Base-by-base conservation (phyloP, 2,113 vertebrate species). In the Anolis carolinensis region DNA sequence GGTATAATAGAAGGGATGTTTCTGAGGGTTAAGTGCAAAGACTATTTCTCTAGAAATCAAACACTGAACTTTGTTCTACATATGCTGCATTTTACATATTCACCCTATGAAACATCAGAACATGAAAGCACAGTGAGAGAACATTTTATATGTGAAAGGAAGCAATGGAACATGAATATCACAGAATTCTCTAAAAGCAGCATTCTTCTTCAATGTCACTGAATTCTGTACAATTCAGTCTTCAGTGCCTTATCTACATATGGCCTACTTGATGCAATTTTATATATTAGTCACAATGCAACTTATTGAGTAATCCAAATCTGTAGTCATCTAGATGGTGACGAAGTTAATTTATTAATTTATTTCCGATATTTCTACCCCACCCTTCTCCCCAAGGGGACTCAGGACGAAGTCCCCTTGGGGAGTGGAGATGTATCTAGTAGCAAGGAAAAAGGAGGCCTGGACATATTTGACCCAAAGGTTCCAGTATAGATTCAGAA, bases 1-100 rank as follows among this genome's bases (percentile, higher is more conserved):
- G 86, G 77, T 52, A 84, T 77, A 59, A 20, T 73, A 86, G 83
- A 48, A 34, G 70, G 80, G 79, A 84, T 83, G 88, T 91, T 93
- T 34, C 9, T 82, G 79, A 74, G 74, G 8, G 63, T 30, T 21
- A 0, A n/a, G 20, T 68, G 2, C 4, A 20, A 70, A 84, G 30
- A 32, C 3, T 65, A 87, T 59, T 36, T 32, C n/a, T 86, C 1
- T 7, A 23, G 55, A 90, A 88, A 91, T 83, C 27, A 9, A 23
- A 0, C 0, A n/a, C 87, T n/a, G 72, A 48, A 88, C 87, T 34
- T 9, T 82, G 79, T 48, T 44, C 30, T 81, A n/a, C 39, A 68
- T 2, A 50, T n/a, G 44, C 30, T 52, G 18, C 8, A 50, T 55
- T 10, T 39, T 21, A 2, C n/a, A 30, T 2, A n/a, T 1, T 74